A percentile compares a stretch with the other conserved stretches of the same genome.
Conservation (phyloP, 2,888 invertebrate species). For the Periphyllus acericola region DNA sequence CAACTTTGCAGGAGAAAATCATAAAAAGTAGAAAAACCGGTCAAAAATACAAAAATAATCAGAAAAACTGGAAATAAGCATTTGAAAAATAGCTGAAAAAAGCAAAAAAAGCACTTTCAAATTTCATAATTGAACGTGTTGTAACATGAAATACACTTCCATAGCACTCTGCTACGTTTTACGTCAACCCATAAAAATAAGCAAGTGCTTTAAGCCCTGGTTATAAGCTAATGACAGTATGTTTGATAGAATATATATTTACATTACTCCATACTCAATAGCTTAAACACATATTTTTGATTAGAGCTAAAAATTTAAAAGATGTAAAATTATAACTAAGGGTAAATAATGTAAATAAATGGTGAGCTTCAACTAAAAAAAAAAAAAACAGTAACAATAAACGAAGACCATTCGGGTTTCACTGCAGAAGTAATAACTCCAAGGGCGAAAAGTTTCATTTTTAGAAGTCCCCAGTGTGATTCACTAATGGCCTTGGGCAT, state of each 20-base stretch:
- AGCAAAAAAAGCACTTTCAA: too few species aligned
- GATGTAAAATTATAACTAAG: slow-evolving; percentile 30
- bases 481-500: slow-evolving; percentile 55
- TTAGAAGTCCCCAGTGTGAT: slow-evolving; percentile 61
- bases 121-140: too few species aligned
- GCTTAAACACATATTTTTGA: neutral
- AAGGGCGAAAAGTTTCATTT: slow-evolving; percentile 58
- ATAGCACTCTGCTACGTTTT: too few species aligned
- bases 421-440: slow-evolving; percentile 57
- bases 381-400: slow-evolving; percentile 36
- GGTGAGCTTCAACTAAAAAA: slow-evolving; percentile 5
- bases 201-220: too few species aligned
- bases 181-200: too few species aligned
- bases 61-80: too few species aligned
- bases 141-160: too few species aligned
- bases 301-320: neutral
- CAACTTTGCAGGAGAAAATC: too few species aligned
- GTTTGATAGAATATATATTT: neutral
- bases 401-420: slow-evolving; percentile 48
- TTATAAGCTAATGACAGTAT: neutral
- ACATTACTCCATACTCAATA: neutral
- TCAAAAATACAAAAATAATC: too few species aligned
- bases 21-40: too few species aligned
- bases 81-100: too few species aligned
- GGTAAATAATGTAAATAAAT: slow-evolving; percentile 37